Evolutionary conservation across 2,888 invertebrate genomes (phyloP).

Genomic region (Agrotis ipsilon): DNA sequence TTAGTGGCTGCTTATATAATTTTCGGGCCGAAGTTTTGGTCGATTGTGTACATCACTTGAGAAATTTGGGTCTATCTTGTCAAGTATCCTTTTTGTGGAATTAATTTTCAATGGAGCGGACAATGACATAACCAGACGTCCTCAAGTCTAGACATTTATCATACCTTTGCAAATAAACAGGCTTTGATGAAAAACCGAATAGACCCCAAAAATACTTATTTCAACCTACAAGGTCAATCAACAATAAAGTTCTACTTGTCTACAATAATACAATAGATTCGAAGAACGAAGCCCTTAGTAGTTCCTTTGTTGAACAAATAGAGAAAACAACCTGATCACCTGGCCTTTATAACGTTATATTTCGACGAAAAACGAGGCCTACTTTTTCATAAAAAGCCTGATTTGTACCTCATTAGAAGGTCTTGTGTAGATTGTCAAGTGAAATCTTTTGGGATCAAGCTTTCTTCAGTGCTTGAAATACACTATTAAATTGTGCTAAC

Average conservation of each 20-base stretch:
- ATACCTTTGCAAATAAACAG: neutral
- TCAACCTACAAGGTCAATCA: neutral
- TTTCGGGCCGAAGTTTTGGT: constrained; percentile 11
- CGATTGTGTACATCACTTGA: constrained; percentile 2
- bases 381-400: neutral
- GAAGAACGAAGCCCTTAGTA: neutral
- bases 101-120: constrained; percentile 1
- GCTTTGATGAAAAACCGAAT: neutral
- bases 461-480: neutral
- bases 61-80: neutral
- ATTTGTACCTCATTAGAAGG: neutral
- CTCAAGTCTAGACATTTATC: neutral
- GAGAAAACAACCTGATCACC: neutral
- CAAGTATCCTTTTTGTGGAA: neutral
- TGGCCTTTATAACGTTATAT: neutral
- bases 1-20: constrained; percentile 22
- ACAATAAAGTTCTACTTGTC: neutral
- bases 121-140: neutral
- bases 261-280: constrained; percentile 2
- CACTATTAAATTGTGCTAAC: neutral
- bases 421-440: neutral
- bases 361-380: neutral
- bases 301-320: constrained; percentile 4
- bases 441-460: neutral
- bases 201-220: constrained; percentile 1